Evolutionary conservation across 2,113 vertebrate species (phyloP), one percentile per base, ranked within the genome.

Genomic region (Myrmecobius fasciatus): DNA sequence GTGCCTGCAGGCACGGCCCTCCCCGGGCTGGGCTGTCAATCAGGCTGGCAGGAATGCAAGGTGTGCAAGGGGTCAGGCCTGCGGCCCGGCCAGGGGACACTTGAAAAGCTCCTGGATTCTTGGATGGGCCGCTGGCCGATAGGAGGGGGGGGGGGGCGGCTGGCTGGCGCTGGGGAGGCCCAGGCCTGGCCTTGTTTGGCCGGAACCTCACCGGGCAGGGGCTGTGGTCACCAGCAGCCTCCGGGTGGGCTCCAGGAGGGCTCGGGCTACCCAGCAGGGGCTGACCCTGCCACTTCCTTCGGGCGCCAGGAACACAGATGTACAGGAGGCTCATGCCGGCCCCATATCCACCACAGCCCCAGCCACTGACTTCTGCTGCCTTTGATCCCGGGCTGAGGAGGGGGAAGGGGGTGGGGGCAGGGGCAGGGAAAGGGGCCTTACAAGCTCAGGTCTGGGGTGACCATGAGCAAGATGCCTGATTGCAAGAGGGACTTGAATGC

Each of bases 71-170:
- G 98, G 98, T 99, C 98, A 98, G 94, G 97, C 43, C 1, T 7
- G 51, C 93, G 47, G 92, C 91, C 56, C 97, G 97, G 98, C 97
- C 97, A 98, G 92, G 60, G 95, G 98, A 97, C 95, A 92, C 97
- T 98, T 96, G 94, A 95, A 97, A 98, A 97, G 97, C 98, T 96
- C 94, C 97, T 10, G 97, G 97, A 96, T 93, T 97, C 97, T 97
- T 49, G 96, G 97, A 90, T 48, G 97, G 96, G 95, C 51, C 0
- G 89, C 92, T 46, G 56, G 97, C 95, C 89, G 96, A 97, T 89
- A 94, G 93, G 97, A 91, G 97, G 97, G 93, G 93, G 94, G 93
- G 94, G 94, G 98, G 99, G 99, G 99, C 99, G 99, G 99, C 99
- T 99, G 96, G n/a, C n/a, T 83, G 67, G n/a, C n/a, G 17, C n/a